Base-by-base conservation (phyloP, 2,888 invertebrate genomes). In the Eristalis tenax region DNA sequence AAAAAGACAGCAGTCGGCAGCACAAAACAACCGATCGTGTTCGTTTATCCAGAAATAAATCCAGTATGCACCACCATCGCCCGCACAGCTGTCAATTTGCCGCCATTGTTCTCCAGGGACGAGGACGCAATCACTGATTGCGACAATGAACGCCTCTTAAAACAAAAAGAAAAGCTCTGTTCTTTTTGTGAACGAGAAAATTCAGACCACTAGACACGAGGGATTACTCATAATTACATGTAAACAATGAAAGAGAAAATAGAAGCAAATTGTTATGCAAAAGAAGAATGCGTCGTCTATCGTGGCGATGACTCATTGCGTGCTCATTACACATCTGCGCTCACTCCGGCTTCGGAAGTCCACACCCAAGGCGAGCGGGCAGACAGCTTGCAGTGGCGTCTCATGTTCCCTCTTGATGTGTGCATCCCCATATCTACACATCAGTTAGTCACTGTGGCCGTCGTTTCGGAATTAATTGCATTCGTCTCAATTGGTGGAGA, bases 241-340 rank as follows among this genome's bases (percentile, higher is more conserved):
- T 76, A 76, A 75, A 81, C 70, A 75, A 56, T 43, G n/a, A 43
- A 43, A 43, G 59, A 66, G 32, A 80, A 68, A 79, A 66, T 28
- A 56, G 18, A 65, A 40, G 59, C 65, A 70, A 79, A 79, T 79
- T 83, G 63, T 65, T 84, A 84, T 80, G 80, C 80, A 84, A 22
- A 74, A 40, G 61, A 75, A 59, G 74, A 59, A 50, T 35, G 57
- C 64, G 64, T 63, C 59, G 57, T 63, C 59, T 77, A 35, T 18
- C 64, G 22, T 65, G 18, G 11, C n/a, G 73, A 64, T 79, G 79
- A 83, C 65, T 78, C 79, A 83, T 57, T 32, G 13, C 11, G 22
- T 15, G 40, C 35, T 70, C 38, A 38, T 38, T 38, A 26, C 59
- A 28, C 23, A 59, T 32, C 32, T 64, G 56, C 32, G 56, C 43